A percentile compares a stretch with the other conserved stretches of the same genome.
Evolutionary conservation across 53 echinoderm and acorn worm genomes (phyloP).

Genomic region (Zoroaster sp.): DNA sequence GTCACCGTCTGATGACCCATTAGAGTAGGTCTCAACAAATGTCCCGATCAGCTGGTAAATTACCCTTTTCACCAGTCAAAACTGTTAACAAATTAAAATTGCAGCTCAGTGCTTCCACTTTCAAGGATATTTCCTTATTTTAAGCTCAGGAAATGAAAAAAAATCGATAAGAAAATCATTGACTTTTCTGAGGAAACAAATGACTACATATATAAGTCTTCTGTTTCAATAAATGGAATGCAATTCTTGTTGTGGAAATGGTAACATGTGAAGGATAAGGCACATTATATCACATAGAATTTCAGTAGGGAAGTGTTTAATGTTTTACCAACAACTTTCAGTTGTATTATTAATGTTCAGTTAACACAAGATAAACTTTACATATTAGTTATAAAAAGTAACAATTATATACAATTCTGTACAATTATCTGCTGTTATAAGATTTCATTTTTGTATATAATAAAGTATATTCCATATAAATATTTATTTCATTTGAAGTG

Average conservation of each 20-base stretch:
- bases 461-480: neutral
- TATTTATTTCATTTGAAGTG: neutral
- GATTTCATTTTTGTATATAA: too few species aligned
- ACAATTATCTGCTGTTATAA: too few species aligned
- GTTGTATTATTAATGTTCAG: neutral
- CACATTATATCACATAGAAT: neutral
- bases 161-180: neutral
- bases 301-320: neutral
- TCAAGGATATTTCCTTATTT: neutral
- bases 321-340: neutral
- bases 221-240: too few species aligned
- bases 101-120: too few species aligned
- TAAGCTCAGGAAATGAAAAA: neutral
- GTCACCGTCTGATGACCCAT: too few species aligned
- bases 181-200: neutral
- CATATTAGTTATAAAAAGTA: neutral
- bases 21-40: too few species aligned
- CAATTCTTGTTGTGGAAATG: too few species aligned
- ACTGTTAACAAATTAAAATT: too few species aligned
- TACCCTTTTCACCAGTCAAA: too few species aligned
- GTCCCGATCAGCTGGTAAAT: too few species aligned
- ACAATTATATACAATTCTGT: neutral
- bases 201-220: neutral
- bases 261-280: too few species aligned
- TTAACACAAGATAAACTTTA: neutral